Evolutionary conservation across 23 tunicate genomes (phyloP).

Genomic region (Botrylloides violaceus): DNA sequence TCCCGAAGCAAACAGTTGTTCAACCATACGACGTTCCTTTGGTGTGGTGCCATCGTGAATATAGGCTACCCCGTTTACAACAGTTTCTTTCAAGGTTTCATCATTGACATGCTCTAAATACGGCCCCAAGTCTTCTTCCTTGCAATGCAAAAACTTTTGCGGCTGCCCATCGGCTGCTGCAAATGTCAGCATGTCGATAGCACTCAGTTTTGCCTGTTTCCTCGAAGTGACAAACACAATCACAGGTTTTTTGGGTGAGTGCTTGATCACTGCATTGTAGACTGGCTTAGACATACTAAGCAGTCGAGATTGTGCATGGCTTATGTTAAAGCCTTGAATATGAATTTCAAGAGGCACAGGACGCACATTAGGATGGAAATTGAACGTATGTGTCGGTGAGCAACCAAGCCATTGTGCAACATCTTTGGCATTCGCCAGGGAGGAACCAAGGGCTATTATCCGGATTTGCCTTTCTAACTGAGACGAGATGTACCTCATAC

Average conservation of each 20-base stretch:
- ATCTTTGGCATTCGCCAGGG: slow-evolving; percentile 91
- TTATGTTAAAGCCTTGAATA: slow-evolving; percentile 94
- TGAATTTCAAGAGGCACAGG: slow-evolving; percentile 94
- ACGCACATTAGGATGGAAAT: slow-evolving; percentile 93
- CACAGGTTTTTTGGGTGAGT: slow-evolving; percentile 62
- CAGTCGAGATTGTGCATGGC: slow-evolving; percentile 83
- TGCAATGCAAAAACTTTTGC: slow-evolving; percentile 82
- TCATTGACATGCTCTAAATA: slow-evolving; percentile 89
- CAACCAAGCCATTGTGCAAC: slow-evolving; percentile 98
- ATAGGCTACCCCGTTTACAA: slow-evolving; percentile 86
- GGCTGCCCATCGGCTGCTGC: slow-evolving; percentile 91
- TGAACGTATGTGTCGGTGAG: slow-evolving; percentile 76
- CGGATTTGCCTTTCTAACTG: slow-evolving; percentile 86
- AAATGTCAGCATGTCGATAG: slow-evolving; percentile 92
- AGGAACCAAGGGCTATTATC: slow-evolving; percentile 89
- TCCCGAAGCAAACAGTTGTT: slow-evolving; percentile 70
- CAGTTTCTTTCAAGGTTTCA: slow-evolving; percentile 78
- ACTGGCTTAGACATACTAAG: slow-evolving; percentile 95
- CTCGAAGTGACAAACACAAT: slow-evolving; percentile 91
- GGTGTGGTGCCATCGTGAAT: slow-evolving; percentile 90
- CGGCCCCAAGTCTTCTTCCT: slow-evolving; percentile 71
- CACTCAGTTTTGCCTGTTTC: slow-evolving; percentile 90
- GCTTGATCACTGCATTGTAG: slow-evolving; percentile 83
- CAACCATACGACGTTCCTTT: slow-evolving; percentile 65
- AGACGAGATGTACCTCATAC: slow-evolving; percentile 93